These are phyloP conservation scores for Salvator merianae DNA, from an alignment of 2,113 vertebrate genomes.

Conservation along the genomic window DNA sequence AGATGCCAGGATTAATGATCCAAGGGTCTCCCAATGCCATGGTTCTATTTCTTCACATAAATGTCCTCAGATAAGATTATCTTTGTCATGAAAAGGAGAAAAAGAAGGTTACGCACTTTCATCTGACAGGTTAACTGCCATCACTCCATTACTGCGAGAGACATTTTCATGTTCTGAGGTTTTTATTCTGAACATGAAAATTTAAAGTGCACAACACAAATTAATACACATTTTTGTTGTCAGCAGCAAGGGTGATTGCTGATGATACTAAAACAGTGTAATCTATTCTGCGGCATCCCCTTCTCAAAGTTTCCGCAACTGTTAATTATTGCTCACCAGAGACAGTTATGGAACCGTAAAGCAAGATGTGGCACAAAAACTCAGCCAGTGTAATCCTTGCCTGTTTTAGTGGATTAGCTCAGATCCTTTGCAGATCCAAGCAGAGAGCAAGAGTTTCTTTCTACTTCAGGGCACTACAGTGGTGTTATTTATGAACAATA, in stretches of 20 bases:
- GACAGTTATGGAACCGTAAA: slow-evolving; percentile 31
- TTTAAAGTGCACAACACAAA: slow-evolving; percentile 67
- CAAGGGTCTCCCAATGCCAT: slow-evolving; percentile 76
- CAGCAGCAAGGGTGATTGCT: slow-evolving; percentile 51
- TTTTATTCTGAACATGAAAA: slow-evolving; percentile 75
- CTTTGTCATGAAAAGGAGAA: slow-evolving; percentile 80
- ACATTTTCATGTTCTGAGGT: slow-evolving; percentile 65
- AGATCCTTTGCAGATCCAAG: background rate
- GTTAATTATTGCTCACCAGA: slow-evolving; percentile 55
- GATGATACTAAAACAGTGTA: slow-evolving; percentile 52
- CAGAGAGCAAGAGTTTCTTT: background rate
- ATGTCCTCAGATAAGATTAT: slow-evolving; percentile 79
- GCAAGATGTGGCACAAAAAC: background rate
- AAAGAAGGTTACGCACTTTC: slow-evolving; percentile 78
- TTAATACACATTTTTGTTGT: slow-evolving; percentile 72
- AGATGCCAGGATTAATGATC: slow-evolving; percentile 83
- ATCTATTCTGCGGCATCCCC: slow-evolving; percentile 38
- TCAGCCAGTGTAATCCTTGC: background rate
- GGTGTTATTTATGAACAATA: background rate
- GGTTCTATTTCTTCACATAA: slow-evolving; percentile 81
- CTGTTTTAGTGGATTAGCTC: background rate
- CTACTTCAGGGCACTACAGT: background rate
- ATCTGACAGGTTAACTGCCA: slow-evolving; percentile 76
- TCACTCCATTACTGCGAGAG: slow-evolving; percentile 69
- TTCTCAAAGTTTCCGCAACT: slow-evolving; percentile 55